These are phyloP conservation scores for Pectinophora gossypiella DNA, from an alignment of 1,140 invertebrate species.

Conservation along the genomic window DNA sequence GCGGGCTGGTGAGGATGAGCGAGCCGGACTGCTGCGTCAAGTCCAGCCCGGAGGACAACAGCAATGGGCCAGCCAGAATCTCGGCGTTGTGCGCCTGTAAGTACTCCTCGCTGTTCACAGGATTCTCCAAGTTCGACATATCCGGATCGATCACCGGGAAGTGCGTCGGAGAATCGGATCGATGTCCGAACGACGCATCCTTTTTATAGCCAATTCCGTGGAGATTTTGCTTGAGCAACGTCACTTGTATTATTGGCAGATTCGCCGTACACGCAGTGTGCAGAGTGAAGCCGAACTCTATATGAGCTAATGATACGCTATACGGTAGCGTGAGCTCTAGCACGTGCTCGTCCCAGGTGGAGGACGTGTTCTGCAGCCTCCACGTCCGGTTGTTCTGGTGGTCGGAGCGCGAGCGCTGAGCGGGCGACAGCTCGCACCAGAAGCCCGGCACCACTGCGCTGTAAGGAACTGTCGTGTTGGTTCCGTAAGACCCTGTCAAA, in stretches of 20 bases:
- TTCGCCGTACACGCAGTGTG: conserved; percentile 80
- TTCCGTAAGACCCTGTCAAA: conserved; percentile 59
- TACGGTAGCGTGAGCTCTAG: conserved; percentile 91
- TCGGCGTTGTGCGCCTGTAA: conserved; percentile 91
- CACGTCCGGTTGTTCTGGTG: conserved; percentile 90
- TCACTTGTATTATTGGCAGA: conserved; percentile 84
- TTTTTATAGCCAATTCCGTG: conserved; percentile 80
- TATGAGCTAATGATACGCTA: conserved; percentile 85
- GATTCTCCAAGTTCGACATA: conserved; percentile 80
- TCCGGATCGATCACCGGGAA: conserved; percentile 74
- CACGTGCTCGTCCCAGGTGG: conserved; percentile 94
- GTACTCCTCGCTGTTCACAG: conserved; percentile 87
- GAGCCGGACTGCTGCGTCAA: conserved; percentile 88
- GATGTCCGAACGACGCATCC: conserved; percentile 57
- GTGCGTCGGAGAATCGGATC: conserved; percentile 78
- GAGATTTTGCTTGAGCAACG: conserved; percentile 88
- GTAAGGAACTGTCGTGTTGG: conserved; percentile 80
- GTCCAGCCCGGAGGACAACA: conserved; percentile 87
- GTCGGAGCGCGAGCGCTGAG: conserved; percentile 89
- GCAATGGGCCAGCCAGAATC: conserved; percentile 91
- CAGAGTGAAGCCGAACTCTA: conserved; percentile 90
- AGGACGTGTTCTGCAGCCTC: conserved; percentile 90
- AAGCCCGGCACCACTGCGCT: conserved; percentile 93
- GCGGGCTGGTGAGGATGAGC: conserved; percentile 90
- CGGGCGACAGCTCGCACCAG: conserved; percentile 94